Evolutionary conservation across 1,140 invertebrate species (phyloP), one percentile per base, ranked within the genome.

Genomic region (Grapholita molesta): DNA sequence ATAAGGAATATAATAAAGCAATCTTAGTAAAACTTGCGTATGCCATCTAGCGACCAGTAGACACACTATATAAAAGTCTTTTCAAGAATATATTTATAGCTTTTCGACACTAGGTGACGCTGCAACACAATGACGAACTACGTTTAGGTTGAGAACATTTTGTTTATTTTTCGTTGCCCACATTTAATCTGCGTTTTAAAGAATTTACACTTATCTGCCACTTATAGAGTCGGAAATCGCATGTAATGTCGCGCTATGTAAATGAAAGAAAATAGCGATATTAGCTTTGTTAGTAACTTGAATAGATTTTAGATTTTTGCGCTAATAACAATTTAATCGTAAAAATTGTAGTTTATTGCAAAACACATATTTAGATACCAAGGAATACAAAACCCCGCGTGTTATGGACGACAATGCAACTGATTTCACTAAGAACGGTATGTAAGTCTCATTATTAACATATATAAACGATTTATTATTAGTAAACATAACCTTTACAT

Each of bases 381-480:
- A n/a, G n/a, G 18, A 28, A 15, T n/a, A n/a, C 15, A 28, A 61
- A 61, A 11, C 18, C 11, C 25, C 0, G 4, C 23, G 12, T 66
- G 64, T 30, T 38, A 66, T 66, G 64, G 64, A 35, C 32, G 23
- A 66, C n/a, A 66, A 38, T 42, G 25, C 32, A n/a, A 66, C 64
- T 30, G 64, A 66, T 66, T 66, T 66, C 24, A 66, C 64, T 66
- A 35, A 66, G 12, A 66, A 66, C 64, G 64, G 64, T 66, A 66
- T 7, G 35, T 28, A 28, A 15, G 30, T 15, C 25, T 12, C 8
- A 18, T 48, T 48, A 48, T 48, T 48, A 21, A 21, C 42, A 48
- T n/a, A 61, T 15, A 30, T 61, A 15, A 23, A 38, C 8, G 12
- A 23, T 18, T 35, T 24, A 32, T 23, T 11, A 21, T n/a, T 66